Evolutionary conservation across 2,113 vertebrate species (phyloP).

Genomic region (Ceuthmochares aereus): DNA sequence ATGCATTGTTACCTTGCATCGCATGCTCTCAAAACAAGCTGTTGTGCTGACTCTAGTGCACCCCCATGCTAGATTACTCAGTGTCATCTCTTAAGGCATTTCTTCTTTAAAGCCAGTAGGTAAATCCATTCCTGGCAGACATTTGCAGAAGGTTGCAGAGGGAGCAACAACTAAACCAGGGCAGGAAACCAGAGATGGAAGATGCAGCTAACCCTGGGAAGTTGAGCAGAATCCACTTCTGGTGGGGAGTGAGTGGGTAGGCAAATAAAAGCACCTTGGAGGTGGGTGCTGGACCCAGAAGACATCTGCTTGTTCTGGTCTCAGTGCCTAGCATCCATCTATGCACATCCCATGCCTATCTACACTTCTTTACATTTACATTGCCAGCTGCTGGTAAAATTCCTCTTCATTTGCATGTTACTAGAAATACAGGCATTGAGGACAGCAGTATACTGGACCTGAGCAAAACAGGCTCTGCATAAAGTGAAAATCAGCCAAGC

Average conservation of each 20-base stretch:
- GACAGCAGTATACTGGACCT: background rate
- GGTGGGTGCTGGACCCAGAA: background rate
- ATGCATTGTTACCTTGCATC: background rate
- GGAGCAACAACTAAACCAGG: background rate
- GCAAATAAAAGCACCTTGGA: rapidly evolving
- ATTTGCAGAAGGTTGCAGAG: background rate
- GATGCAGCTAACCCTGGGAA: rapidly evolving
- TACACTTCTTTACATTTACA: background rate
- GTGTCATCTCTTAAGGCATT: background rate
- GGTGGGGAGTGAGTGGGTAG: background rate
- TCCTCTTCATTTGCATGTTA: rapidly evolving
- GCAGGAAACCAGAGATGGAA: background rate
- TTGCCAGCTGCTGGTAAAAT: background rate
- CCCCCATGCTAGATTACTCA: background rate
- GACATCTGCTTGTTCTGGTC: too few relatives aligned
- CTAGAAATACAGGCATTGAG: background rate
- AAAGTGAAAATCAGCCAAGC: background rate
- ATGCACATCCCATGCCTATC: background rate
- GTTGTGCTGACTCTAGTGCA: background rate
- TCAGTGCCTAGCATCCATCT: background rate
- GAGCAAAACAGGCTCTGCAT: background rate
- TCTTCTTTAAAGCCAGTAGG: background rate
- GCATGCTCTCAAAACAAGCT: background rate
- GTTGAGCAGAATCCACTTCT: rapidly evolving
- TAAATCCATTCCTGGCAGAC: background rate